Percentiles rank a stretch among this genome's conserved stretches.
Evolutionary conservation across 2,113 vertebrate species (phyloP).

Genomic region (Jacana jacana): DNA sequence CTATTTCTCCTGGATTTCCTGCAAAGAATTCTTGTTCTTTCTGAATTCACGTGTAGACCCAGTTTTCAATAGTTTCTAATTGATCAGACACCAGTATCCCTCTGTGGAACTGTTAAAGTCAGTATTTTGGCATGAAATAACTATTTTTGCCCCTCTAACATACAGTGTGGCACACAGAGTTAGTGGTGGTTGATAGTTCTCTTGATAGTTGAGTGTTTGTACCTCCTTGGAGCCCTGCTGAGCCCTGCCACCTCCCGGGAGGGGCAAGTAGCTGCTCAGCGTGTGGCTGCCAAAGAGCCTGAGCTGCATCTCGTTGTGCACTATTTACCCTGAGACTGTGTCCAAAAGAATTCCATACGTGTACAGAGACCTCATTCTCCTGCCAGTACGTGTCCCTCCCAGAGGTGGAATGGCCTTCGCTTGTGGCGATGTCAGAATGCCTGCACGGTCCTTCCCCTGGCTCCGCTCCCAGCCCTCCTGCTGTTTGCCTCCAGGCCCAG

Average conservation of each 20-base stretch:
- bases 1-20: neutral
- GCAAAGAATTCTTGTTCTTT: neutral
- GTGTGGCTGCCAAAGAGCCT: neutral
- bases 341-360: neutral
- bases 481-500: neutral
- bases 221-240: neutral
- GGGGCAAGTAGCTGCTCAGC: neutral
- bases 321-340: neutral
- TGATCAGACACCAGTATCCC: neutral
- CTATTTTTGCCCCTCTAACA: neutral
- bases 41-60: neutral
- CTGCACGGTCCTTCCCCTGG: neutral
- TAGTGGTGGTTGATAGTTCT: neutral
- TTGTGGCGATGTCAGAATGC: neutral
- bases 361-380: neutral
- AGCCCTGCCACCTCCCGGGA: neutral
- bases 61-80: neutral
- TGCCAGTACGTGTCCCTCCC: neutral
- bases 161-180: too few relatives aligned
- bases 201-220: neutral
- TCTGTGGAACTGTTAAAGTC: neutral
- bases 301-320: neutral
- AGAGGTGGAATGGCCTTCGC: neutral
- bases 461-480: neutral
- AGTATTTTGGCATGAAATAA: neutral